Base-by-base conservation (phyloP, 2,797 vertebrate genomes). In the Remorina albescens region DNA sequence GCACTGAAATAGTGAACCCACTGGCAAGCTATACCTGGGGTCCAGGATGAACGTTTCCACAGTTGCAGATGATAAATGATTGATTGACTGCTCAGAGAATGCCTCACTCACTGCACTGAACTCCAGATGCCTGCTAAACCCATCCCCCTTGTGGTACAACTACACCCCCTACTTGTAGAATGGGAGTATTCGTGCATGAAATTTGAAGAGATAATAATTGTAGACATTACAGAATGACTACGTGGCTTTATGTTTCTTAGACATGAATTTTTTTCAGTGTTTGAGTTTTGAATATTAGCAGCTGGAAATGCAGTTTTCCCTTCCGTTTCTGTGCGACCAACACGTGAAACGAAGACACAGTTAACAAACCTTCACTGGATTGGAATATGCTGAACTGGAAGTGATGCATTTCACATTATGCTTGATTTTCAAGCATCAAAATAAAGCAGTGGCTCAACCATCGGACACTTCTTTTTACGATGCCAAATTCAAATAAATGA, bases 71-170 rank as follows among this genome's bases (percentile, higher is more conserved):
- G 81, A 86, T 83, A 75, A 82, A 84, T 90, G 88, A 91, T 86
- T 91, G 87, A 91, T 85, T 86, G 80, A 88, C 84, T 91, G 90
- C 86, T 87, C 83, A 84, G 86, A 81, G 91, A 92, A 91, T 88
- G 86, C 82, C 83, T 89, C 89, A 90, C 90, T 89, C 88, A 84
- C 86, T 90, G 87, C 90, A 90, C 91, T 90, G 74, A 90, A 76
- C 69, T 86, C 78, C 78, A 85, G 86, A 89, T 81, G 88, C 91
- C 87, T 91, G 89, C 90, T 83, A 71, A 78, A 74, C 63, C 87
- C 78, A 76, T 70, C 65, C 84, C 86, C 81, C 82, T 21, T 79
- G 84, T 81, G 81, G 86, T 76, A 71, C 78, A 80, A 86, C 75
- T 81, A 83, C 88, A 83, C 86, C 55, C 26, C 32, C 58, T 39